A percentile compares a stretch with the other conserved stretches of the same genome.
Evolutionary conservation across 2,888 invertebrate species (phyloP).

Genomic region (Campopleginae sp.): DNA sequence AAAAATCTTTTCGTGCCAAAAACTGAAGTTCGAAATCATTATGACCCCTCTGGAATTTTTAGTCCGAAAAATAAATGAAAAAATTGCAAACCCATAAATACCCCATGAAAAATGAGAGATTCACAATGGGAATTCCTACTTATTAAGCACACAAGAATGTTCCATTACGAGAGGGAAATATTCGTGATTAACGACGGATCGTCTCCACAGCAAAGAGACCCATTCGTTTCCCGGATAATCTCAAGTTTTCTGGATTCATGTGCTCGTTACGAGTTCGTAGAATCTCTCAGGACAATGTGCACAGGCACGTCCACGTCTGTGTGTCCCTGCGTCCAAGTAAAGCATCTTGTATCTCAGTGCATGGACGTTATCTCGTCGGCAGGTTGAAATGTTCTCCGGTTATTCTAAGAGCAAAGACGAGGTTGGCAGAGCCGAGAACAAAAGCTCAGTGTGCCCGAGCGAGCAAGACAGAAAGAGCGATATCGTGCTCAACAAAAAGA

Average conservation of each 20-base stretch:
- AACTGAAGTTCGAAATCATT: no score
- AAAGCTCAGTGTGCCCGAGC: slow-evolving; percentile 13
- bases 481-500: no score
- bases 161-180: neutral
- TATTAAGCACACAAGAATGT: neutral
- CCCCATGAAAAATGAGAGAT: no score
- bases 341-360: neutral
- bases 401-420: slow-evolving; percentile 11
- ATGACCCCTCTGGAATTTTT: no score
- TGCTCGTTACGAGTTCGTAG: neutral
- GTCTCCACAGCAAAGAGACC: neutral
- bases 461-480: no score
- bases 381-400: slow-evolving; percentile 5
- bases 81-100: no score
- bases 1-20: no score
- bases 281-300: neutral
- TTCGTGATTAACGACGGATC: neutral
- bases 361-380: slow-evolving; percentile 16
- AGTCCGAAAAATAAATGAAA: no score
- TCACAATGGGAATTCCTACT: neutral
- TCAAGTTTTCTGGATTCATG: neutral
- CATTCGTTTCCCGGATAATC: neutral
- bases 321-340: neutral
- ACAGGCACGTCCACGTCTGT: neutral
- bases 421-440: slow-evolving; percentile 17